Evolutionary conservation across 2,888 invertebrate genomes (phyloP), one percentile per base, ranked within the genome.

Genomic region (Beris chalybata): DNA sequence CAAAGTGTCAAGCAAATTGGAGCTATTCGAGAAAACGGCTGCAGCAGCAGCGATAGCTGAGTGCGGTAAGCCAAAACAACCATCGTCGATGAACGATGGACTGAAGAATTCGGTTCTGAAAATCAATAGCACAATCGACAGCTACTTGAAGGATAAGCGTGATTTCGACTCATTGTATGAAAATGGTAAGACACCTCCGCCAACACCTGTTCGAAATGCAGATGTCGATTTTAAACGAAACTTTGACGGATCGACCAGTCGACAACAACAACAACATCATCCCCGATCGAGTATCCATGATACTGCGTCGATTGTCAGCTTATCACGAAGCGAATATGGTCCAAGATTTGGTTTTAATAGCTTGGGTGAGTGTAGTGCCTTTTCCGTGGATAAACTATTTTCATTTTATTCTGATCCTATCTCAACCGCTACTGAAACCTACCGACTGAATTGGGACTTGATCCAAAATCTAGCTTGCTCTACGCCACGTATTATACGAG

Each of bases 31-130:
- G 68, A 75, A 74, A 43, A 52, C 15, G 9, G 50, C 57, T 7
- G 31, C 54, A 9, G 22, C 15, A 0, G 22, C 48, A 38, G 57
- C 32, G 7, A 9, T 38, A 9, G 38, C 58, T 12, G 65, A 64
- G 6, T 0, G 13, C 11, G 58, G 22, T 11, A 67, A 70, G 59
- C 30, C 48, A 2, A 66, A 65, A 38, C n/a, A 65, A 22, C 22
- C 22, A 22, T 22, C 22, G 22, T 47, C 50, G 12, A 50, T 56
- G 13, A 71, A 65, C 63, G 72, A 73, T 69, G 80, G 80, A 65
- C 72, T 81, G 0, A 81, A 80, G 71, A 79, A 78, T 66, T 81
- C 81, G 12, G 79, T 81, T 64, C 79, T 80, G 63, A 81, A 81
- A 70, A 81, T 81, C 57, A 81, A 78, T 69, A 78, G 74, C 70